Percentiles rank a stretch among this genome's conserved stretches.
phyloP scores from a whole-genome alignment of 2,113 vertebrate genomes.

The Grammomys dolichurus region DNA sequence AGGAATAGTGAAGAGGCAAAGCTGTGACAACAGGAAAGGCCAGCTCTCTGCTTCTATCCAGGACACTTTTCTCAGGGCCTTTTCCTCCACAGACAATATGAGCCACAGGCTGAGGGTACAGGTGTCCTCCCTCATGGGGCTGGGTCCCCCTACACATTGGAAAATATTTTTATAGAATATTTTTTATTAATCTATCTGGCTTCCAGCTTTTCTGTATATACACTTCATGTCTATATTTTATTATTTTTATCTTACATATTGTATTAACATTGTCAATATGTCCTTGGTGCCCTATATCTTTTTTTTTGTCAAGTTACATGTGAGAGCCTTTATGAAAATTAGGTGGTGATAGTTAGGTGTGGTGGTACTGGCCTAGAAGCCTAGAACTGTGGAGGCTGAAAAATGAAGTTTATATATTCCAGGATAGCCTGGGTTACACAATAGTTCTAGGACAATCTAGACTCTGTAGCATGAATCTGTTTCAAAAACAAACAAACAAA shows the following conservation, averaged over 20 bases:
- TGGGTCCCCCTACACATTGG: background rate
- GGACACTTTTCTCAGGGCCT: background rate
- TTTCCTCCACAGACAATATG: background rate
- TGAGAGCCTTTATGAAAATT: background rate
- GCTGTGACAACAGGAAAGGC: background rate
- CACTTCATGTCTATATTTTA: background rate
- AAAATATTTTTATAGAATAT: background rate
- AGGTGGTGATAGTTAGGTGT: background rate
- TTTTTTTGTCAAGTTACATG: background rate
- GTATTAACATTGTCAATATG: background rate
- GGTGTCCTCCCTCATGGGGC: background rate
- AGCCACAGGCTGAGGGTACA: background rate
- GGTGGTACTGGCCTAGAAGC: background rate
- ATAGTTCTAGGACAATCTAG: background rate
- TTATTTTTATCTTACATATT: background rate
- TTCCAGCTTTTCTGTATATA: background rate
- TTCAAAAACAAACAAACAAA: background rate
- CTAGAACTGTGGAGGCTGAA: background rate
- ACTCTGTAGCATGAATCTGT: background rate
- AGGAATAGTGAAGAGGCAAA: background rate
- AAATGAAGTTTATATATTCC: background rate
- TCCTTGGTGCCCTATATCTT: background rate
- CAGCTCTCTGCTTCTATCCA: background rate
- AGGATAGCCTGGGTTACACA: background rate
- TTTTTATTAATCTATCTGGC: background rate